Percentiles rank a stretch among this genome's conserved stretches.
phyloP scores from a whole-genome alignment of 2,888 invertebrate species.

The Yponomeuta malinellus region DNA sequence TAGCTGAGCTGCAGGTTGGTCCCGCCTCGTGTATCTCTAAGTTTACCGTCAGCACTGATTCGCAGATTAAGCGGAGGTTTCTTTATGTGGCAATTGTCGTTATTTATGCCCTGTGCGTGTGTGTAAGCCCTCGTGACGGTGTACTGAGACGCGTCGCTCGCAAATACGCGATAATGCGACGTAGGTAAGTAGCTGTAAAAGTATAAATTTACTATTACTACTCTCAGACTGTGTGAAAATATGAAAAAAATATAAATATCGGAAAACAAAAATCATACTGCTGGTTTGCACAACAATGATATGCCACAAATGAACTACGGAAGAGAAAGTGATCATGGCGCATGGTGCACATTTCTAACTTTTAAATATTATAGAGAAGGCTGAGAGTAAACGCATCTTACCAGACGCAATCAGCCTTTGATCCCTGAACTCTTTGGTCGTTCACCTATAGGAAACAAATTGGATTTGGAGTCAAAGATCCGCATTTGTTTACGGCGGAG shows the following conservation, averaged over 20 bases:
- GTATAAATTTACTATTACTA: background rate
- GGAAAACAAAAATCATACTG: too few relatives aligned
- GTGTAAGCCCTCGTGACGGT: background rate
- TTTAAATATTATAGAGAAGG: too few relatives aligned
- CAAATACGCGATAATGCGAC: background rate
- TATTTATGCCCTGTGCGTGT: constrained; percentile 24
- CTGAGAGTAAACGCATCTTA: background rate
- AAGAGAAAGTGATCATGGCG: too few relatives aligned
- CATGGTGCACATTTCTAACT: too few relatives aligned
- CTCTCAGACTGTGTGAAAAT: background rate
- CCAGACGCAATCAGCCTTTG: background rate
- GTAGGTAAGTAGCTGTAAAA: background rate
- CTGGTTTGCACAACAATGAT: too few relatives aligned
- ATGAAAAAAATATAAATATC: too few relatives aligned
- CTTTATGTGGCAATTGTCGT: constrained; percentile 29
- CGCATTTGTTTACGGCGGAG: background rate
- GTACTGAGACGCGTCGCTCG: background rate
- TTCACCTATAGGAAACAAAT: background rate
- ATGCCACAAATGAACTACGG: too few relatives aligned
- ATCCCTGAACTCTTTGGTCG: background rate
- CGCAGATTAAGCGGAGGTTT: constrained; percentile 26
- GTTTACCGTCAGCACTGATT: constrained; percentile 22
- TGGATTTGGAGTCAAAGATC: constrained; percentile 1
- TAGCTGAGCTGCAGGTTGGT: too few relatives aligned
- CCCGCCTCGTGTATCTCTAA: background rate